A percentile compares a stretch with the other conserved stretches of the same genome.
Evolutionary conservation across 2,797 vertebrate species (phyloP).

Genomic region (Molossus molossus): DNA sequence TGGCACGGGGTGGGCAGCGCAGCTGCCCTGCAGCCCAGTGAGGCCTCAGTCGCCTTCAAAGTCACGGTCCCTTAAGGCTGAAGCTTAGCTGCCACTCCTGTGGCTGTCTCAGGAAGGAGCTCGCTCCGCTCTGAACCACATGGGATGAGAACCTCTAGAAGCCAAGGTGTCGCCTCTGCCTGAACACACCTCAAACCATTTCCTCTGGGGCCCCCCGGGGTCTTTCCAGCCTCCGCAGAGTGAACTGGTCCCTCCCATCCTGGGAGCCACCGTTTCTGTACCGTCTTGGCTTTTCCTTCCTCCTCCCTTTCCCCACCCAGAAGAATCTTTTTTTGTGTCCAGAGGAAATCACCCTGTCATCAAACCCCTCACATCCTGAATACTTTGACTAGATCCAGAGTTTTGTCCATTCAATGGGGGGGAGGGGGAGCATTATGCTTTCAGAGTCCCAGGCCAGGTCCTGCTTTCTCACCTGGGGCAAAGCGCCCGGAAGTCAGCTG

Average conservation of each 20-base stretch:
- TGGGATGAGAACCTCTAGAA: background rate
- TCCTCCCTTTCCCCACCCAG: background rate
- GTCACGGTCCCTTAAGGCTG: background rate
- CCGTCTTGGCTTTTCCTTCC: background rate
- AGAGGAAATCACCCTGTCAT: background rate
- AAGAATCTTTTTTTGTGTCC: background rate
- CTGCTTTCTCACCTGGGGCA: background rate
- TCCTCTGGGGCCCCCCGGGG: background rate
- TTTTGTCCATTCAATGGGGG: too few relatives aligned
- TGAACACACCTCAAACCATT: background rate
- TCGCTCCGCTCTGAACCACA: background rate
- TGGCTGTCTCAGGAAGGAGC: background rate
- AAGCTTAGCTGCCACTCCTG: background rate
- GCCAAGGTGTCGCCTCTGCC: background rate
- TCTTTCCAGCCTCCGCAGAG: background rate
- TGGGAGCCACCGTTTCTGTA: background rate
- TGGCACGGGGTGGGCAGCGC: rapidly evolving
- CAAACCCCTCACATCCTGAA: background rate
- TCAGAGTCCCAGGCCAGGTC: background rate
- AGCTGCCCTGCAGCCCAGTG: rapidly evolving
- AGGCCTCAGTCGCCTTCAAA: background rate
- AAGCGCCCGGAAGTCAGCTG: background rate
- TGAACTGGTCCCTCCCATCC: background rate
- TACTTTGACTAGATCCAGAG: background rate
- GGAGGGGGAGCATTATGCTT: background rate